Evolutionary conservation across 2,888 invertebrate species (phyloP).

Genomic region (Phyllotreta striolata): DNA sequence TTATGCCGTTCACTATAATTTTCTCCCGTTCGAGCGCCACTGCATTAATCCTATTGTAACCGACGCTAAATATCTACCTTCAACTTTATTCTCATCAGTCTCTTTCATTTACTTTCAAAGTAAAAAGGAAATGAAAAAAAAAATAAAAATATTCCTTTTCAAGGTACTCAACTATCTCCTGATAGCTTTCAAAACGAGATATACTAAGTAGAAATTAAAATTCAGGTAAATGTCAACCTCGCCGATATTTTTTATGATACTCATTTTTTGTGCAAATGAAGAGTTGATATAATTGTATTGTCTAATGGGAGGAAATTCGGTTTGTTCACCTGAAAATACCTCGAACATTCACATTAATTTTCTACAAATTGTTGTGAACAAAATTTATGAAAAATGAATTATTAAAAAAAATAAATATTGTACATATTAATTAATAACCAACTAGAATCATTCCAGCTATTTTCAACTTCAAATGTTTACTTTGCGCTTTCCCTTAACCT

Average conservation of each 20-base stretch:
- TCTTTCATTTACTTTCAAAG: conserved; percentile 42
- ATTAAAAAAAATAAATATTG: background rate
- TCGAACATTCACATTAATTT: no score
- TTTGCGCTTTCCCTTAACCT: conserved; percentile 16
- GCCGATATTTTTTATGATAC: conserved; percentile 17
- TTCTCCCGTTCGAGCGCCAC: no score
- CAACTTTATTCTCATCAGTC: conserved; percentile 39
- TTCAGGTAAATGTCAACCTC: conserved; percentile 37
- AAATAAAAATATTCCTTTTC: conserved; percentile 42
- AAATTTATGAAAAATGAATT: no score
- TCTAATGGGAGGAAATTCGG: background rate
- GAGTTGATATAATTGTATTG: background rate
- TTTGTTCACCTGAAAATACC: no score
- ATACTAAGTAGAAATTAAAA: conserved; percentile 37
- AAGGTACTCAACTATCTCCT: conserved; percentile 48
- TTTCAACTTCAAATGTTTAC: conserved; percentile 1
- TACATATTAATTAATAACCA: background rate
- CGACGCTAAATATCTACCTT: conserved; percentile 29
- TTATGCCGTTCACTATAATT: no score
- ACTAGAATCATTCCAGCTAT: background rate
- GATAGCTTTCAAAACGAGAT: conserved; percentile 38
- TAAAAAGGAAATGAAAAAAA: conserved; percentile 45
- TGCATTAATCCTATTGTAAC: no score
- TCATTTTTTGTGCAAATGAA: conserved; percentile 8
- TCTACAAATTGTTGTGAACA: no score